phyloP scores from a whole-genome alignment of 1,140 invertebrate genomes.

The Leucophenga varia region DNA sequence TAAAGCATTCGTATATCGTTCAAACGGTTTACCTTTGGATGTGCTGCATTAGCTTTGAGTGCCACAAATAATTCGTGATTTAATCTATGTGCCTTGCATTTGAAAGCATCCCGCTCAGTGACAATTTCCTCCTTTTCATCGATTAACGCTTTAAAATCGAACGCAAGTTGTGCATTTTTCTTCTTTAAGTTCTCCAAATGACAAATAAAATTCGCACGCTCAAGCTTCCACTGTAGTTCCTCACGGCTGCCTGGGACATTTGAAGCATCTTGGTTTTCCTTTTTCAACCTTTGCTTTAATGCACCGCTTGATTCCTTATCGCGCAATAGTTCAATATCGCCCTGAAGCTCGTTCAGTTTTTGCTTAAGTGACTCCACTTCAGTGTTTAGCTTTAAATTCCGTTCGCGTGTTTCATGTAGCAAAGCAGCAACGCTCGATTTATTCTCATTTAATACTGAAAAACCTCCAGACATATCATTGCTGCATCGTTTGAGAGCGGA shows the following conservation, averaged over 20 bases:
- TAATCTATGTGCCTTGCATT: constrained; percentile 79
- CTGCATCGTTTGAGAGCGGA: constrained; percentile 58
- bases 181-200: constrained; percentile 69
- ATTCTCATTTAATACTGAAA: constrained; percentile 31
- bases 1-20: no score
- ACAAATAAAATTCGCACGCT: constrained; percentile 69
- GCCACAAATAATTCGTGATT: constrained; percentile 80
- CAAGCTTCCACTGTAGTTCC: constrained; percentile 57
- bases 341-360: constrained; percentile 70
- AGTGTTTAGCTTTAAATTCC: constrained; percentile 68
- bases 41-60: constrained; percentile 60
- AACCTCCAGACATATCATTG: constrained; percentile 22
- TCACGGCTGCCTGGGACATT: constrained; percentile 34
- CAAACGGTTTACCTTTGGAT: constrained; percentile 40
- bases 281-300: constrained; percentile 47
- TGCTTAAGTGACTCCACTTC: constrained; percentile 72
- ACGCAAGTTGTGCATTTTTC: constrained; percentile 58
- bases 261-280: background rate
- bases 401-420: constrained; percentile 64
- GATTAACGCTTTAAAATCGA: constrained; percentile 74
- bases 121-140: constrained; percentile 87
- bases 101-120: constrained; percentile 80
- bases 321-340: constrained; percentile 69
- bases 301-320: constrained; percentile 21
- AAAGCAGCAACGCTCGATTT: constrained; percentile 46